Conservation (phyloP, 2,113 vertebrate species). For the Prunella himalayana region DNA sequence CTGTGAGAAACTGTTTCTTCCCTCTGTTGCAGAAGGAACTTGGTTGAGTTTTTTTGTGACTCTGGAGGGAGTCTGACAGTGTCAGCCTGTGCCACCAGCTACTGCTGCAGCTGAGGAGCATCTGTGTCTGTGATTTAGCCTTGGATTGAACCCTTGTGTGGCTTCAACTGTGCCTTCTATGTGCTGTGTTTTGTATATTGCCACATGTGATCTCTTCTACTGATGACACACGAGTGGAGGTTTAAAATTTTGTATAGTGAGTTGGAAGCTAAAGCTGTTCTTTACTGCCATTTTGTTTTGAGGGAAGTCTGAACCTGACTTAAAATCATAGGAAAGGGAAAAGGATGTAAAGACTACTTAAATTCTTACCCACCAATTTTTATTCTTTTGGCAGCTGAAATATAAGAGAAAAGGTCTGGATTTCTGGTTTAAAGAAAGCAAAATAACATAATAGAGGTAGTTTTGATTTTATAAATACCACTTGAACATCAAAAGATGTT, state of each 20-base stretch:
- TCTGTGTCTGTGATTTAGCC: background rate
- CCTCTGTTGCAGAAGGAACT: background rate
- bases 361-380: background rate
- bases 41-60: background rate
- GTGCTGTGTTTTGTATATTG: background rate
- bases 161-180: background rate
- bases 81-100: background rate
- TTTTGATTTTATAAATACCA: background rate
- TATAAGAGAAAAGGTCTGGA: background rate
- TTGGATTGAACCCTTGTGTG: background rate
- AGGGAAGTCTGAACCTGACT: background rate
- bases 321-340: background rate
- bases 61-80: background rate
- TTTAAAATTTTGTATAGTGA: background rate
- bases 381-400: background rate
- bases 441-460: background rate
- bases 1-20: background rate
- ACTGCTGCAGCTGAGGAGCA: background rate
- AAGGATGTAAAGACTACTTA: background rate
- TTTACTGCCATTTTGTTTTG: background rate
- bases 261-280: background rate
- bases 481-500: background rate
- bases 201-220: background rate
- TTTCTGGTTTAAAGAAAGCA: background rate
- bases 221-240: background rate